These are phyloP conservation scores for Onychomys arenicola DNA, from an alignment of 2,797 vertebrate species.

Conservation along the genomic window DNA sequence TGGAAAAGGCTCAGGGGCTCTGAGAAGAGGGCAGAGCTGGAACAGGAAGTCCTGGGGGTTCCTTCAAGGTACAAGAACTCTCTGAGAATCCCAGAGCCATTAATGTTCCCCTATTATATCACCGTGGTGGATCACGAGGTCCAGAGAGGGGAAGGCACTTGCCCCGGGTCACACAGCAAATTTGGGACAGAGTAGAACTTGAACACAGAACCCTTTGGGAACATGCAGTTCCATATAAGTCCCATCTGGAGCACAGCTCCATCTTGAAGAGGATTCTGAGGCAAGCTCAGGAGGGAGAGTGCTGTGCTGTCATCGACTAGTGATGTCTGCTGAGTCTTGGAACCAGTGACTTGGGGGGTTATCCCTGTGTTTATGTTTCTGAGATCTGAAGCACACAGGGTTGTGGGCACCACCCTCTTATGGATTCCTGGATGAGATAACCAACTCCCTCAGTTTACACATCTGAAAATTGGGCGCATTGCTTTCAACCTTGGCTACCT, in stretches of 20 bases:
- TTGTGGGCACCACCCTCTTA: background rate
- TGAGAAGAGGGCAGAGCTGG: background rate
- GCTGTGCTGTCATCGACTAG: background rate
- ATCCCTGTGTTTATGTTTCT: background rate
- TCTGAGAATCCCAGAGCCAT: background rate
- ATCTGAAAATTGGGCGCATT: background rate
- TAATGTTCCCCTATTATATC: background rate
- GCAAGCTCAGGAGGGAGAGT: background rate
- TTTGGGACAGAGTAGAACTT: background rate
- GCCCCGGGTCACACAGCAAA: background rate
- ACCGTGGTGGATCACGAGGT: background rate
- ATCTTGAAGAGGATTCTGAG: background rate
- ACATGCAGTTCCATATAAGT: background rate
- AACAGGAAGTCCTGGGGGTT: background rate
- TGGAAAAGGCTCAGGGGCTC: background rate
- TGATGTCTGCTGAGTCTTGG: background rate
- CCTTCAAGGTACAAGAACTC: background rate
- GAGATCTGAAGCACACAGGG: background rate
- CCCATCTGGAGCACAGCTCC: background rate
- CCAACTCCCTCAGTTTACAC: slow-evolving; percentile 30
- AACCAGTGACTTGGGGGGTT: background rate
- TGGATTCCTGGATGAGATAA: background rate
- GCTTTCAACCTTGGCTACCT: background rate
- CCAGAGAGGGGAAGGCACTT: background rate
- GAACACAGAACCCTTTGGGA: background rate